Evolutionary conservation across 2,888 invertebrate genomes (phyloP).

Genomic region (Oxystoma pomonae): DNA sequence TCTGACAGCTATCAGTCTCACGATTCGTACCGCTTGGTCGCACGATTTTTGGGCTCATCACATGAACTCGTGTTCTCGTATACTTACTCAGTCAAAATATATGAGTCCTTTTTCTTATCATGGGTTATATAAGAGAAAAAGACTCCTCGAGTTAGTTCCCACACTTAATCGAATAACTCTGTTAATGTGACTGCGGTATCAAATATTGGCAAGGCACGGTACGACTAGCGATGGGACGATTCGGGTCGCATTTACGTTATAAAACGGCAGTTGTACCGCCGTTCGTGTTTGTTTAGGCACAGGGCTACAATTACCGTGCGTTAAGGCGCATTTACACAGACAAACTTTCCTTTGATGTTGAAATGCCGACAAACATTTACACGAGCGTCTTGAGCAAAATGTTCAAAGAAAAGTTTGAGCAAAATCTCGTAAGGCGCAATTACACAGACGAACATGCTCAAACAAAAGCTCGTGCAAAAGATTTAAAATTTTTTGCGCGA

Average conservation of each 20-base stretch:
- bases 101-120: not conserved
- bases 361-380: too few species aligned
- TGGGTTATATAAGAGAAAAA: not conserved
- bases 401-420: too few species aligned
- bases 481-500: too few species aligned
- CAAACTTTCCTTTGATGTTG: too few species aligned
- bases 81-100: not conserved
- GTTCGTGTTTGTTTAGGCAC: slow-evolving; percentile 42
- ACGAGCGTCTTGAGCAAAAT: too few species aligned
- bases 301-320: slow-evolving; percentile 16
- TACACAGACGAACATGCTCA: too few species aligned
- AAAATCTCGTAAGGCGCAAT: too few species aligned
- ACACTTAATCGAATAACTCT: not conserved
- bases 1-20: slow-evolving; percentile 45
- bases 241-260: slow-evolving; percentile 27
- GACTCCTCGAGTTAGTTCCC: not conserved
- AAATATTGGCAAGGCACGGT: not conserved
- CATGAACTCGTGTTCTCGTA: not conserved
- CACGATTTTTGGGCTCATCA: slow-evolving; percentile 1
- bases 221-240: not conserved
- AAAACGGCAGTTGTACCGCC: slow-evolving; percentile 36
- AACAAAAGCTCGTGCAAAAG: too few species aligned
- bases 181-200: not conserved
- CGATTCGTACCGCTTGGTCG: slow-evolving; percentile 29
- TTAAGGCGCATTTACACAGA: not conserved